A percentile compares a stretch with the other conserved stretches of the same genome.
Evolutionary conservation across 2,888 invertebrate genomes (phyloP).

Genomic region (Axea sp.): DNA sequence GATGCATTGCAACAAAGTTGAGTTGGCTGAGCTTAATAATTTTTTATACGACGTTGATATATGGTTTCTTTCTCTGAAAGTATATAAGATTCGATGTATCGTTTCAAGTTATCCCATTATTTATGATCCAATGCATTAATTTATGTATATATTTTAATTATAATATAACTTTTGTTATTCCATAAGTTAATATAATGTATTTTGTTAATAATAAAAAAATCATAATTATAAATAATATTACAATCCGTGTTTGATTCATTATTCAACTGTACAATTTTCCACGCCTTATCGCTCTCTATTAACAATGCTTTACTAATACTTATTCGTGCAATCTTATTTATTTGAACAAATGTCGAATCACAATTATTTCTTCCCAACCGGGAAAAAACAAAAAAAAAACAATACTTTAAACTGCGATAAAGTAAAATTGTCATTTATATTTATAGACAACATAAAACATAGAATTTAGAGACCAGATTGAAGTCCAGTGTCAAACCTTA

Average conservation of each 20-base stretch:
- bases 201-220: conserved; percentile 58
- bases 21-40: conserved; percentile 33
- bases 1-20: conserved; percentile 51
- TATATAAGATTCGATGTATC: conserved; percentile 39
- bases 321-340: too few relatives aligned
- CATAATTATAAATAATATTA: conserved; percentile 57
- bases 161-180: conserved; percentile 45
- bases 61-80: conserved; percentile 34
- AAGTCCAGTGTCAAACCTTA: too few relatives aligned
- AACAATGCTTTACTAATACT: too few relatives aligned
- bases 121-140: conserved; percentile 53
- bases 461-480: too few relatives aligned
- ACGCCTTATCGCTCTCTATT: too few relatives aligned
- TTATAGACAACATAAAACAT: too few relatives aligned
- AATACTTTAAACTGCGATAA: too few relatives aligned
- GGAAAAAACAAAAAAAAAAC: too few relatives aligned
- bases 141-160: conserved; percentile 56
- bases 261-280: conserved; percentile 1
- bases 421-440: too few relatives aligned
- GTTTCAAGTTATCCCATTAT: conserved; percentile 45
- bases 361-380: too few relatives aligned
- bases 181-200: conserved; percentile 56
- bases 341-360: too few relatives aligned
- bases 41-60: conserved; percentile 53
- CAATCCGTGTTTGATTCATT: conserved; percentile 20